Evolutionary conservation across 2,113 vertebrate genomes (phyloP), one percentile per base, ranked within the genome.

Genomic region (Anoplopoma fimbria): DNA sequence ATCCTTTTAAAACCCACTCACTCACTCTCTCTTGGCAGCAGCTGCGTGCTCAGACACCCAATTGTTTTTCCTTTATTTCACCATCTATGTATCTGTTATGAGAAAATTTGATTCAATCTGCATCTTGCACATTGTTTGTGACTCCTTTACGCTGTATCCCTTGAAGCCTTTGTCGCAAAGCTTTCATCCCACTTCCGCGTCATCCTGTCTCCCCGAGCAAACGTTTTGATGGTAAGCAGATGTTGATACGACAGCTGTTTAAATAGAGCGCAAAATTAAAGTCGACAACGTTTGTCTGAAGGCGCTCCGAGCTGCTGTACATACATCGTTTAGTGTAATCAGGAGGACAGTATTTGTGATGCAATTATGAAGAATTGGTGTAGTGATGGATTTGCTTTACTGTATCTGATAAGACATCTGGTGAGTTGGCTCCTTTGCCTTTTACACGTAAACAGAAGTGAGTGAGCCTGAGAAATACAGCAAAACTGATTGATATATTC

Each of bases 221-320:
- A 77, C 38, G 6, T 9, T 69, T 49, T 57, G 58, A 61, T 21
- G 65, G 53, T 1, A 31, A 87, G 40, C 57, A 77, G 63, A 75
- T 75, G 74, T 31, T 17, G 27, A 63, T 62, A 38, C 9, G n/a
- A 73, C 69, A 49, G 77, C 77, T 68, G 70, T 55, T 81, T 75
- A 67, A 75, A 84, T 58, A 81, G 38, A 65, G 67, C 38, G 4
- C 3, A 47, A 38, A 82, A 71, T 67, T 38, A 62, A 67, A 61
- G 40, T 34, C 12, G 27, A 17, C 19, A 67, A 36, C 0, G 15
- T 19, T 45, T 38, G 60, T 21, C 64, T 29, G 62, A 55, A 55
- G 34, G 62, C 62, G 4, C 49, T 38, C 47, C 0, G 17, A 57
- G 75, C 63, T 34, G 34, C 51, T 13, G 15, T 27, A 17, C 51